A percentile compares a stretch with the other conserved stretches of the same genome.
phyloP scores from a whole-genome alignment of 2,888 invertebrate genomes.

The Drepanosiphum platanoidis region DNA sequence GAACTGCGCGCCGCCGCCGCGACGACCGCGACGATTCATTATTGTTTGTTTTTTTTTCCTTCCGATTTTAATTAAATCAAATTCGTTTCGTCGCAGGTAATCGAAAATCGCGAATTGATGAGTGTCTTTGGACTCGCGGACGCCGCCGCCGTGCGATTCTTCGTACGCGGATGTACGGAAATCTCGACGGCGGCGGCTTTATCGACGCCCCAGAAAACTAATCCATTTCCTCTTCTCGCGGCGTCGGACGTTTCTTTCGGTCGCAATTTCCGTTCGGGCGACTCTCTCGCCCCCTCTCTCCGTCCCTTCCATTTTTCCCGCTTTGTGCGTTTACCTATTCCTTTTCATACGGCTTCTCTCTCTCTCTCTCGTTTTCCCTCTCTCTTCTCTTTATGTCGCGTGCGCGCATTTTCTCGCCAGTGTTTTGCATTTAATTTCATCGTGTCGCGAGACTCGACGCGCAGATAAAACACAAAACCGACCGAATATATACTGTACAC shows the following conservation, averaged over 20 bases:
- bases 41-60: too few species aligned
- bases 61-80: not conserved
- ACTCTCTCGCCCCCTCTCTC: not conserved
- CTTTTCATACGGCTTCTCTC: not conserved
- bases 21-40: not conserved
- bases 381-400: not conserved
- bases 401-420: not conserved
- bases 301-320: not conserved
- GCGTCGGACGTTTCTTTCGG: conserved; percentile 49
- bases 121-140: not conserved
- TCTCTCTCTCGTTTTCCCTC: not conserved
- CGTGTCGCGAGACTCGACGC: too few species aligned
- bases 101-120: conserved; percentile 28
- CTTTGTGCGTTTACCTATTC: not conserved
- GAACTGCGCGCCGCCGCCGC: not conserved
- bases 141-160: not conserved
- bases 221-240: conserved; percentile 53
- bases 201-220: conserved; percentile 52
- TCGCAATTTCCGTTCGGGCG: conserved; percentile 53
- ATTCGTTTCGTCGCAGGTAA: not conserved
- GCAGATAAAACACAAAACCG: not conserved
- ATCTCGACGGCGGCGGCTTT: conserved; percentile 38
- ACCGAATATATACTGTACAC: not conserved
- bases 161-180: not conserved
- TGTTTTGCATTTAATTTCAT: conserved; percentile 45